A percentile compares a stretch with the other conserved stretches of the same genome.
Conservation (phyloP, 2,797 vertebrate genomes). For the Phalloptychus januarius region DNA sequence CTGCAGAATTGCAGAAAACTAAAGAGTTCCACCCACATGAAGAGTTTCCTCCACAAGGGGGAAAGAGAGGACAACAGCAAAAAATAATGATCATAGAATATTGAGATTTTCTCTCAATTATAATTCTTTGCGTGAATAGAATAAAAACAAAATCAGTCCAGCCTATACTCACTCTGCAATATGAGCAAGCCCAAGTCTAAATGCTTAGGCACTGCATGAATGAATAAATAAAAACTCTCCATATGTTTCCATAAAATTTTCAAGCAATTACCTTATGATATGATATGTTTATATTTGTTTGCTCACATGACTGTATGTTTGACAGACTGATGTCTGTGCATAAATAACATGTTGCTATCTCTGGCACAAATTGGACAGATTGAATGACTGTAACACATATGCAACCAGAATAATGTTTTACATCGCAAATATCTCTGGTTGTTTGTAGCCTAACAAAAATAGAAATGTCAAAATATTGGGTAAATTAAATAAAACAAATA, state of each 20-base stretch:
- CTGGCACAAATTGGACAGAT: background rate
- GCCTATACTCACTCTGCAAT: background rate
- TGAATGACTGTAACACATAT: background rate
- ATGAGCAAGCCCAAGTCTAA: background rate
- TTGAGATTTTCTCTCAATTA: background rate
- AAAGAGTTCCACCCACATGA: background rate
- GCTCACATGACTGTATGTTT: background rate
- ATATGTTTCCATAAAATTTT: background rate
- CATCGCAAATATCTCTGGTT: background rate
- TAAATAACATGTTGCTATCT: background rate
- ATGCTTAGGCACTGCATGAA: background rate
- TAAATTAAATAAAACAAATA: slow-evolving; percentile 10
- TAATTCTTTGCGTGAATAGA: background rate
- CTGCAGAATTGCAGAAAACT: background rate
- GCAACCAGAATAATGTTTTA: background rate
- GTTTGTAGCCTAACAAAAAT: background rate
- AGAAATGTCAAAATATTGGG: background rate
- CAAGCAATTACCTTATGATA: background rate
- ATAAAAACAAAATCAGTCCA: background rate
- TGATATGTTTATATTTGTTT: background rate
- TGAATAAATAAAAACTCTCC: background rate
- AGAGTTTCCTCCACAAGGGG: background rate
- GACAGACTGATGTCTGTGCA: background rate
- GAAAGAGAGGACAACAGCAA: background rate
- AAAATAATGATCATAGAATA: background rate